A percentile compares a stretch with the other conserved stretches of the same genome.
Evolutionary conservation across 2,113 vertebrate genomes (phyloP).

Genomic region (Mustela lutreola): DNA sequence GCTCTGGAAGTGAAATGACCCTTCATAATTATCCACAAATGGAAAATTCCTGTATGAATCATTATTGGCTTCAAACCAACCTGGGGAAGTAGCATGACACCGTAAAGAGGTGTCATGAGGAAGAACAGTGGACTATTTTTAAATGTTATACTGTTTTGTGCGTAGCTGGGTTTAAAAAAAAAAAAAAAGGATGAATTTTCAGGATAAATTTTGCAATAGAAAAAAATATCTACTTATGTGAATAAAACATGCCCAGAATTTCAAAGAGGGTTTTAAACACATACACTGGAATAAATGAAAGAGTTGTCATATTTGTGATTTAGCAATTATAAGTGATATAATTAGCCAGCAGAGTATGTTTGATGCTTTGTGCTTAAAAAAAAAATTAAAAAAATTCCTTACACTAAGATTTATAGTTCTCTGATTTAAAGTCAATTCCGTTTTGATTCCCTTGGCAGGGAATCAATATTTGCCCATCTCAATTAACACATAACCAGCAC

Average conservation of each 20-base stretch:
- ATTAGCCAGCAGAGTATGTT: not conserved
- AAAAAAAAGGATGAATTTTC: not conserved
- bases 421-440: not conserved
- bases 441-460: not conserved
- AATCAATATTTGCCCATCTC: not conserved
- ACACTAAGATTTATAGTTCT: not conserved
- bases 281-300: not conserved
- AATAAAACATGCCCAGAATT: not conserved
- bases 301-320: not conserved
- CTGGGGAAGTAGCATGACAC: not conserved
- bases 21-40: not conserved
- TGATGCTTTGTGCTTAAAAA: not conserved
- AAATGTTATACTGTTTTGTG: not conserved
- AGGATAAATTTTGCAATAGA: not conserved
- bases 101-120: not conserved
- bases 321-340: not conserved
- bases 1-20: not conserved
- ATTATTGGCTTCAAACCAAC: not conserved
- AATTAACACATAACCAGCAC: not conserved
- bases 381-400: not conserved
- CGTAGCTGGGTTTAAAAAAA: not conserved
- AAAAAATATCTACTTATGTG: not conserved
- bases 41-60: not conserved
- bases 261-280: not conserved
- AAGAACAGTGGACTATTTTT: not conserved